Conservation (phyloP, 1,140 invertebrate species). For the Mizuhopecten yessoensis region DNA sequence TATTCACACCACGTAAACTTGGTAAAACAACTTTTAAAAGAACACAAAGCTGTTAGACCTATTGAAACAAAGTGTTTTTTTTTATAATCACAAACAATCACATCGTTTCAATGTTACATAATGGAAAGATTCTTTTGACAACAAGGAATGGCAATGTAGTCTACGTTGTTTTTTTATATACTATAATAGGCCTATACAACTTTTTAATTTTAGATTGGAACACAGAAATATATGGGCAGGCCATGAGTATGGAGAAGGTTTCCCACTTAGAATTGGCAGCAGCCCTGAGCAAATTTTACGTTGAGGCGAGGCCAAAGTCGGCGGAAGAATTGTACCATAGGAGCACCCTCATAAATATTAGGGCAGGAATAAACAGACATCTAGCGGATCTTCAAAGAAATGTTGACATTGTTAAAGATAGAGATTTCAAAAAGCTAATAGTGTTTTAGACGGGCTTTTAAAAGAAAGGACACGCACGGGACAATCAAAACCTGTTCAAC, state of each 20-base stretch:
- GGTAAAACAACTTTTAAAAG: neutral
- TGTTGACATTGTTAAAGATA: constrained; percentile 45
- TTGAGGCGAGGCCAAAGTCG: constrained; percentile 33
- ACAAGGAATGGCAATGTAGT: neutral
- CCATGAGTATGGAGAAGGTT: neutral
- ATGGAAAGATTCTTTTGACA: neutral
- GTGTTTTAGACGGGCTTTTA: constrained; percentile 41
- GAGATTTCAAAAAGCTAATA: constrained; percentile 46
- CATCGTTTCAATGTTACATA: constrained; percentile 10
- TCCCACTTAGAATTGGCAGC: neutral
- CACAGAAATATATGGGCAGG: neutral
- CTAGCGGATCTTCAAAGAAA: constrained; percentile 42
- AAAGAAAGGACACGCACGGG: neutral
- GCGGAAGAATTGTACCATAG: neutral
- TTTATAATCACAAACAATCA: neutral
- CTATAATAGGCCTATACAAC: too few relatives aligned
- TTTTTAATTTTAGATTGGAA: constrained; percentile 51
- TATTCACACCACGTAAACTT: constrained; percentile 12
- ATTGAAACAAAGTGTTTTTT: neutral
- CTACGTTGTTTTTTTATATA: neutral
- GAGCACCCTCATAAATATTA: constrained; percentile 22
- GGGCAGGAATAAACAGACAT: constrained; percentile 46
- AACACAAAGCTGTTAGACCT: too few relatives aligned
- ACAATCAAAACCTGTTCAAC: neutral
- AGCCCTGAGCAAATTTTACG: constrained; percentile 42